Base-by-base conservation (phyloP, 2,797 vertebrate genomes). In the Dallia pectoralis region DNA sequence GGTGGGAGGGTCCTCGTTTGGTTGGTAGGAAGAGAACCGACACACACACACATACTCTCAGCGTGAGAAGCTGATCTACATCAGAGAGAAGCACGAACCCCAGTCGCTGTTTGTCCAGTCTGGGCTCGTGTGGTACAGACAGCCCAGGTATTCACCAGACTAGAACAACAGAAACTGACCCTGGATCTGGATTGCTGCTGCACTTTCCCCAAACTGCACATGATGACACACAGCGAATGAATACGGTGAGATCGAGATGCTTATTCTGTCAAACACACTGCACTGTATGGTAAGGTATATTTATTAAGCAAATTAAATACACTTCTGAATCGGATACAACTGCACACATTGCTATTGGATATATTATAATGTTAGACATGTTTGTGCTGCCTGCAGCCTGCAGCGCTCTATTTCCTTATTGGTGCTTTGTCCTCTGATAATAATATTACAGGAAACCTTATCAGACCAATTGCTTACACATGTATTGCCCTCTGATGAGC, bases 1-100 rank as follows among this genome's bases (percentile, higher is more conserved):
- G 56, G 69, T 72, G 69, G 73, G 65, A 53, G 73, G 53, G 77
- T 40, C 59, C 65, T 62, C 48, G 36, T 64, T 49, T 47, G 27
- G 65, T 53, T 72, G 73, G 64, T 49, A 59, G n/a, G n/a, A 33
- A 49, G 47, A 63, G 72, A 74, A 69, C 44, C 63, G 73, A 72
- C 69, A 71, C 65, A 56, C 67, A 67, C 63, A 16, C 29, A 72
- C 69, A 71, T 59, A 56, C 67, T 61, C 63, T 30, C 29, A 1
- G 32, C n/a, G 63, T 44, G 19, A 36, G 51, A 25, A 8, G 25
- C 56, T 18, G 4, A n/a, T 12, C 56, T 44, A 40, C 33, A 71
- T 27, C 14, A 47, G 48, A 36, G 36, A 56, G 36, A 61, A 19
- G 30, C 36, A 36, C 56, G 25, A 56, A 71, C 9, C 33, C 3